Conservation (phyloP, 2,113 vertebrate species). For the Varanus salvator region DNA sequence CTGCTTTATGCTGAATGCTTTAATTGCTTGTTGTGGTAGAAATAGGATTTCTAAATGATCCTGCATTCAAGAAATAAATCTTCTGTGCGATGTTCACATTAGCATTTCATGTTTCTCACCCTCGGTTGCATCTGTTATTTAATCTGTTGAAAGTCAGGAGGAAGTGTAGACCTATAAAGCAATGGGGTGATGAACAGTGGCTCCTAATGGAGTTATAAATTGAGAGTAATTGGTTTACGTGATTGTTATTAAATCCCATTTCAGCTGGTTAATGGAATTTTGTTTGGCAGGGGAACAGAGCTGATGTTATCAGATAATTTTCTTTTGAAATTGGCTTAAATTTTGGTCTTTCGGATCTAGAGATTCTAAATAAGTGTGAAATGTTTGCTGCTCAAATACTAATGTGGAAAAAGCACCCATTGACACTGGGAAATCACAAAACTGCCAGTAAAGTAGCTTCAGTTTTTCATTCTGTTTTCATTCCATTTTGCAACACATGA, state of each 20-base stretch:
- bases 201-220: conserved; percentile 79
- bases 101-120: conserved; percentile 70
- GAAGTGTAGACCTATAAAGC: conserved; percentile 61
- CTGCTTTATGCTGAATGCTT: conserved; percentile 1
- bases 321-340: conserved; percentile 69
- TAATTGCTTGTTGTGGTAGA: background rate
- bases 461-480: conserved; percentile 53
- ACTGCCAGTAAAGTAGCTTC: conserved; percentile 39
- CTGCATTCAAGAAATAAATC: conserved; percentile 43
- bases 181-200: conserved; percentile 71
- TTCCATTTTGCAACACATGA: conserved; percentile 33
- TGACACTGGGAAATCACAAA: conserved; percentile 39
- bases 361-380: conserved; percentile 58
- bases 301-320: conserved; percentile 74
- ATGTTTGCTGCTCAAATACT: background rate
- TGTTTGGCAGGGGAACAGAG: conserved; percentile 76
- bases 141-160: conserved; percentile 72
- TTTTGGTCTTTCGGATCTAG: conserved; percentile 59
- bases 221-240: conserved; percentile 80
- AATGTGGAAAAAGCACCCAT: conserved; percentile 2
- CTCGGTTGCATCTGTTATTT: conserved; percentile 71
- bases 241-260: conserved; percentile 80
- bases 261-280: conserved; percentile 79
- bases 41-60: conserved; percentile 45
- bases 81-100: conserved; percentile 47